A percentile compares a stretch with the other conserved stretches of the same genome.
phyloP scores from a whole-genome alignment of 2,888 invertebrate genomes.

The Polylopha cassiicola region DNA sequence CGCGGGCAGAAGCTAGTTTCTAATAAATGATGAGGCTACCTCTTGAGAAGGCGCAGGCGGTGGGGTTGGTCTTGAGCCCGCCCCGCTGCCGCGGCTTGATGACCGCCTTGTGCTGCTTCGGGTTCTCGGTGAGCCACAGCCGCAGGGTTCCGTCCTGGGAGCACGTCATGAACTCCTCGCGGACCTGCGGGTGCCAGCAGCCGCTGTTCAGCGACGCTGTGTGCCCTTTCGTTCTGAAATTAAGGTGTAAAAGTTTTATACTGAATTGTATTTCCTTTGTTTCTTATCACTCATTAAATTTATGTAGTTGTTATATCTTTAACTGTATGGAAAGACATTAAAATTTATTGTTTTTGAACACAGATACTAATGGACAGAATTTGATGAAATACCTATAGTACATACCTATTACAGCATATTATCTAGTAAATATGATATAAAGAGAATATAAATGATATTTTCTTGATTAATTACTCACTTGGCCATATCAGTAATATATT shows the following conservation, averaged over 20 bases:
- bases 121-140: constrained; percentile 91
- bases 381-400: too few relatives aligned
- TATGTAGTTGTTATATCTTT: too few relatives aligned
- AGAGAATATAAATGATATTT: neutral
- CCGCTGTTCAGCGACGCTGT: constrained; percentile 93
- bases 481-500: constrained; percentile 96
- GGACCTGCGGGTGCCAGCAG: constrained; percentile 93
- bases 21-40: too few relatives aligned
- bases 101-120: constrained; percentile 86
- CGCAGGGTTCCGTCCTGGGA: constrained; percentile 95
- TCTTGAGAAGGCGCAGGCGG: constrained; percentile 87
- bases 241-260: neutral
- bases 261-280: neutral
- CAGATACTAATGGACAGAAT: too few relatives aligned
- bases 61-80: constrained; percentile 91
- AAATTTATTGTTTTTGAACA: too few relatives aligned
- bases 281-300: neutral
- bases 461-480: constrained; percentile 46
- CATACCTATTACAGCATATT: too few relatives aligned
- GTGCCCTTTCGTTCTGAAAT: constrained; percentile 90
- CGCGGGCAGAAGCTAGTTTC: too few relatives aligned
- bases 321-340: too few relatives aligned
- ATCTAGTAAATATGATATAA: too few relatives aligned
- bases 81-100: constrained; percentile 92
- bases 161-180: constrained; percentile 95